Evolutionary conservation across 2,888 invertebrate genomes (phyloP), one percentile per base, ranked within the genome.

Genomic region (Theristus sp.): DNA sequence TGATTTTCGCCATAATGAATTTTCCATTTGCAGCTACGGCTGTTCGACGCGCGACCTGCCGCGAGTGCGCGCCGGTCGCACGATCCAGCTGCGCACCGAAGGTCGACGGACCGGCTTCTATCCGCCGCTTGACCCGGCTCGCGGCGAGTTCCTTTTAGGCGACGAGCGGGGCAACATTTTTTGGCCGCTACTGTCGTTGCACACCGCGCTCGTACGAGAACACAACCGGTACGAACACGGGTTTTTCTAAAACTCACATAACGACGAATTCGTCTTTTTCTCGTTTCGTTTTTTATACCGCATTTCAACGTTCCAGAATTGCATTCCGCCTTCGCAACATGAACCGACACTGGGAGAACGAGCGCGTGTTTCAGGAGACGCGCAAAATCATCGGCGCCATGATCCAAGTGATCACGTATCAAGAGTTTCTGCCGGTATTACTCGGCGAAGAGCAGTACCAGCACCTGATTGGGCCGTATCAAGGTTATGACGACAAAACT

Each of bases 381-480:
- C 68, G 78, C 56, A 72, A 75, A 61, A 76, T 79, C 55, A 63
- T 78, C 2, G 71, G 71, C 1, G 78, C 76, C 26, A 67, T 74
- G 53, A 66, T 91, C 86, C 79, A 77, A 62, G 69, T 72, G 58
- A 74, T 76, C 58, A 73, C 75, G 1, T 77, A 73, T 65, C 68
- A 71, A 22, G 71, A 74, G 61, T 74, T 65, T 57, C 76, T 93
- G 59, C 91, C 91, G 0, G 80, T 89, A 60, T 79, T 93, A 58
- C 80, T 93, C 17, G 89, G 90, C 17, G 86, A 86, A 85, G 38
- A 13, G 38, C 86, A 86, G 67, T 86, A 87, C 25, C 10, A n/a
- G 10, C 52, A n/a, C 10, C n/a, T 24, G 6, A 52, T 52, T n/a
- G 52, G 52, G 6, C 6, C 10, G 10, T 52, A 52, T 25, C n/a